These are phyloP conservation scores for Clarias magur DNA, from an alignment of 2,113 vertebrate species.

Conservation along the genomic window DNA sequence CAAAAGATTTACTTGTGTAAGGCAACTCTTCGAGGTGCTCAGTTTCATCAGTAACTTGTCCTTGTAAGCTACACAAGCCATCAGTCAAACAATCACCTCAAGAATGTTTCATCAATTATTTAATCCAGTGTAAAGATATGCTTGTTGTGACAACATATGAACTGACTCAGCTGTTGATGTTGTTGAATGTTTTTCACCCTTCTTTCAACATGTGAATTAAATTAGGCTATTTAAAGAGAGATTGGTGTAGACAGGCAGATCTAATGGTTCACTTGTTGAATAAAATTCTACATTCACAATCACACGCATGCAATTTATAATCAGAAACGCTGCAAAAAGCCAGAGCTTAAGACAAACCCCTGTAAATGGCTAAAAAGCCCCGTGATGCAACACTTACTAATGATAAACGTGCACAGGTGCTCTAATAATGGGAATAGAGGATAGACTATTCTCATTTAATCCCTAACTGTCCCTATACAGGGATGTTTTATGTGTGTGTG, in stretches of 20 bases:
- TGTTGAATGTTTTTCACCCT: background rate
- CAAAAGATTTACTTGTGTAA: slow-evolving; percentile 30
- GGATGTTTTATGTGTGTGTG: background rate
- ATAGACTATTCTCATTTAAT: slow-evolving; percentile 7
- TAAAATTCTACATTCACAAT: background rate
- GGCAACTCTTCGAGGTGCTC: slow-evolving; percentile 3
- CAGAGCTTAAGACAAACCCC: background rate
- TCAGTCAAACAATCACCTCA: slow-evolving; percentile 30
- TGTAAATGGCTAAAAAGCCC: background rate
- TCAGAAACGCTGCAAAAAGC: background rate
- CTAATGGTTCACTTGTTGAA: background rate
- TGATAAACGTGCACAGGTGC: background rate
- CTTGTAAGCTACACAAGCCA: slow-evolving; percentile 19
- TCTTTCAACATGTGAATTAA: background rate
- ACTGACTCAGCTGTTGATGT: background rate
- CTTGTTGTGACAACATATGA: background rate
- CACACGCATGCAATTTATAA: background rate
- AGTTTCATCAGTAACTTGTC: slow-evolving; percentile 24
- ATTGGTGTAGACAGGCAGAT: background rate
- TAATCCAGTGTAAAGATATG: slow-evolving; percentile 4
- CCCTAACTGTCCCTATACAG: background rate
- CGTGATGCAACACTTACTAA: background rate
- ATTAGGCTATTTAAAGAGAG: background rate
- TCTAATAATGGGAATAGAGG: background rate
- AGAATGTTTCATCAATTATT: background rate